phyloP scores from a whole-genome alignment of 2,797 vertebrate species.

The Tokudaia tokunoshimensis region DNA sequence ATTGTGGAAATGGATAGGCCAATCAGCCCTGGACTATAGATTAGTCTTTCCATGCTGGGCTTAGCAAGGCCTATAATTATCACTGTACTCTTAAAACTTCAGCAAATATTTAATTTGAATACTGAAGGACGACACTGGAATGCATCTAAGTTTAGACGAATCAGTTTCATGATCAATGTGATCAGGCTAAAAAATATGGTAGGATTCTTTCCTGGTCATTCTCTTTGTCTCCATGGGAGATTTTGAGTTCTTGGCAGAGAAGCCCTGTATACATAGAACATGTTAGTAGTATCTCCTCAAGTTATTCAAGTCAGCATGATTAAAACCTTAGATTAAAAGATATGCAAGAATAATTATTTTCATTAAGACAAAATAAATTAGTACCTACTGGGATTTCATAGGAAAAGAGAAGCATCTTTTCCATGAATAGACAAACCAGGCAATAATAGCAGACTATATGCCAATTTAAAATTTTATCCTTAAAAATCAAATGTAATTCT shows the following conservation, averaged over 20 bases:
- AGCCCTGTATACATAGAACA: neutral
- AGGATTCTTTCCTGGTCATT: neutral
- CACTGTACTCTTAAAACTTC: neutral
- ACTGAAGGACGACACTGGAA: neutral
- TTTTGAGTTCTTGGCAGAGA: neutral
- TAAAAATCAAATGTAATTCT: neutral
- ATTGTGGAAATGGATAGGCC: neutral
- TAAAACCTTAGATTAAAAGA: neutral
- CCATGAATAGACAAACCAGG: neutral
- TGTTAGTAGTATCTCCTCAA: neutral
- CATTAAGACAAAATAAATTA: conserved; percentile 16
- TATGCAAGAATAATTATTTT: neutral
- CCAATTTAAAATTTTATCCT: neutral
- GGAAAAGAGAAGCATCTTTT: neutral
- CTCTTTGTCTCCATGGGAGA: neutral
- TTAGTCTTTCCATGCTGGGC: rapidly evolving
- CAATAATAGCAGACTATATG: neutral
- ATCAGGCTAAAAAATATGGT: neutral
- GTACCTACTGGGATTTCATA: neutral
- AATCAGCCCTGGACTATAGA: neutral
- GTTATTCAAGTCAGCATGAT: neutral
- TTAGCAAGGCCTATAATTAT: neutral
- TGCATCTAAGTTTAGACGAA: neutral
- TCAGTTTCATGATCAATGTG: neutral
- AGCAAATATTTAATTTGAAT: neutral